phyloP scores from a whole-genome alignment of 2,888 invertebrate species.

The Rhingia rostrata region DNA sequence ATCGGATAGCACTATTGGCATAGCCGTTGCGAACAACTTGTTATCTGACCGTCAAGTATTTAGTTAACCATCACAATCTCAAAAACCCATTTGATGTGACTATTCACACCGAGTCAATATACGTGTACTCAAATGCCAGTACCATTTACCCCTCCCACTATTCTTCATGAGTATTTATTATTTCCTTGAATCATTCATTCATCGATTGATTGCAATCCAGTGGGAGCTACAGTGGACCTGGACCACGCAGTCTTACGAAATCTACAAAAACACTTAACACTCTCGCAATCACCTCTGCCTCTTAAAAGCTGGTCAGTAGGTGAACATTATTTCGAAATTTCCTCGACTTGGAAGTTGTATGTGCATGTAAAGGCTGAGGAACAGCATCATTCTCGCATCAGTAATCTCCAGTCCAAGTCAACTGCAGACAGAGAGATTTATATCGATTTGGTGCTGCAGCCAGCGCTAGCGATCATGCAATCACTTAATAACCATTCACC shows the following conservation, averaged over 20 bases:
- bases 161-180: slow-evolving; percentile 19
- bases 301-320: slow-evolving; percentile 57
- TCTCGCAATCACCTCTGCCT: slow-evolving; percentile 27
- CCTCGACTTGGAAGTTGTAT: background rate
- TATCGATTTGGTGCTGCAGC: slow-evolving; percentile 19
- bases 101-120: too few relatives aligned
- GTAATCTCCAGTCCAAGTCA: slow-evolving; percentile 30
- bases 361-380: background rate
- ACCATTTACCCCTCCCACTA: too few relatives aligned
- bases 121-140: too few relatives aligned
- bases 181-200: slow-evolving; percentile 44
- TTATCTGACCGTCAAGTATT: too few relatives aligned
- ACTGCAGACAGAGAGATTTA: slow-evolving; percentile 13
- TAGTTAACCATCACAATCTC: too few relatives aligned
- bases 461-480: slow-evolving; percentile 52
- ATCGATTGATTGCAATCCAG: slow-evolving; percentile 40
- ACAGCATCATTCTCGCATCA: slow-evolving; percentile 51
- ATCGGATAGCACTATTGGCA: too few relatives aligned
- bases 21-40: too few relatives aligned
- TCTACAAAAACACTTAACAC: slow-evolving; percentile 14
- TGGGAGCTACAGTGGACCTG: slow-evolving; percentile 22
- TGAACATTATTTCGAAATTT: slow-evolving; percentile 50
- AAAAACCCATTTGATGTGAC: too few relatives aligned
- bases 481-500: slow-evolving; percentile 49
- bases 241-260: slow-evolving; percentile 43